Evolutionary conservation across 2,113 vertebrate genomes (phyloP).

Genomic region (Malurus alboscapulatus): DNA sequence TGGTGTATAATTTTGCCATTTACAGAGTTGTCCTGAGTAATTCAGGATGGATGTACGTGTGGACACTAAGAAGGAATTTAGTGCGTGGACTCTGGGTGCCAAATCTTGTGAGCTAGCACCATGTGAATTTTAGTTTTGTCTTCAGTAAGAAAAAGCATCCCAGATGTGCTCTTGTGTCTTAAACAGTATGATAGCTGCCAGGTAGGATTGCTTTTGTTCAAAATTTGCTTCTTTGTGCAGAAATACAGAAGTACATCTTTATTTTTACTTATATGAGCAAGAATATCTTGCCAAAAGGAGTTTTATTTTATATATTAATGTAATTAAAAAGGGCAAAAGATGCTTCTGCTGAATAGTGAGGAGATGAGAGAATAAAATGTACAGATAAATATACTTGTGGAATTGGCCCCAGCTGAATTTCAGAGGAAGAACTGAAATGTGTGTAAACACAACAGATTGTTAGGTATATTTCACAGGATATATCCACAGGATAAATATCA

Average conservation of each 20-base stretch:
- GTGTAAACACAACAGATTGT: neutral
- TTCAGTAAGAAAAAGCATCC: neutral
- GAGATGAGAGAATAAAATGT: neutral
- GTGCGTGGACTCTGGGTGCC: neutral
- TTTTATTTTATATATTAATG: neutral
- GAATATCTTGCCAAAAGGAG: neutral
- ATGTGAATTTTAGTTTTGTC: neutral
- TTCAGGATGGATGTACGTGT: rapidly evolving
- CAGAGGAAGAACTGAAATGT: neutral
- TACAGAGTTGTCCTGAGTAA: neutral
- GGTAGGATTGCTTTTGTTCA: neutral
- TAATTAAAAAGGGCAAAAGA: neutral
- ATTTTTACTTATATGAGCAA: neutral
- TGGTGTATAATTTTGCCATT: neutral
- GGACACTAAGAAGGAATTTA: neutral
- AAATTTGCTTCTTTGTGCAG: neutral
- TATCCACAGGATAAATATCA: neutral
- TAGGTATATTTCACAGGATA: neutral
- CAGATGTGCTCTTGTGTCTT: neutral
- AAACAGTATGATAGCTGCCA: neutral
- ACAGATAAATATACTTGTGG: neutral
- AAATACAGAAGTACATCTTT: neutral
- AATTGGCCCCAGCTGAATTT: neutral
- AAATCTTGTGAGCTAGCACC: neutral
- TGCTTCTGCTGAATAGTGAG: neutral